Evolutionary conservation across 2,113 vertebrate genomes (phyloP).

Genomic region (Nycticebus coucang): DNA sequence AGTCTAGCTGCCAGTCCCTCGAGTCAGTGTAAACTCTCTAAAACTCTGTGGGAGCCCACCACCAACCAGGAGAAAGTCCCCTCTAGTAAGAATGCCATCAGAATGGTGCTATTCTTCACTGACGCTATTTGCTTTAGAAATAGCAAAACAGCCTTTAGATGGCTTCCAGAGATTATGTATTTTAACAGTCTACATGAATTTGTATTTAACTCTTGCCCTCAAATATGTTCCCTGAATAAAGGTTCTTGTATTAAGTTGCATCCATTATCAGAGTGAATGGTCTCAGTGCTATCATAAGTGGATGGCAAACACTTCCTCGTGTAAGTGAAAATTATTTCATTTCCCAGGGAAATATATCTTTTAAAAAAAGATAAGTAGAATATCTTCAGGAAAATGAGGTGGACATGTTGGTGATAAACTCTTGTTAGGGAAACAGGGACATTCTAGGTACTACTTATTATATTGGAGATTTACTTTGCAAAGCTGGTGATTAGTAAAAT

Average conservation of each 20-base stretch:
- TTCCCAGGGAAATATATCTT: background rate
- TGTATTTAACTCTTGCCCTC: background rate
- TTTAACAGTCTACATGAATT: background rate
- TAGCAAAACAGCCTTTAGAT: background rate
- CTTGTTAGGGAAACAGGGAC: background rate
- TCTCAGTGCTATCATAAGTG: background rate
- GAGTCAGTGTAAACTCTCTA: background rate
- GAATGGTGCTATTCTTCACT: fast-evolving
- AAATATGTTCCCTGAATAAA: background rate
- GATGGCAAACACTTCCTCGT: background rate
- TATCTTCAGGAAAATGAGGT: background rate
- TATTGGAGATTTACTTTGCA: background rate
- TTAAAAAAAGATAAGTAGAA: background rate
- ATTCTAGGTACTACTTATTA: background rate
- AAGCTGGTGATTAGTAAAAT: background rate
- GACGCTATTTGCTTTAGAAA: background rate
- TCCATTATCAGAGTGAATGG: background rate
- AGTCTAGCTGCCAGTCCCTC: background rate
- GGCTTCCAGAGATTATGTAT: background rate
- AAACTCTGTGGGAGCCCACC: background rate
- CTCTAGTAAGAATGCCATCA: background rate
- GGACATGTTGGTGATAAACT: background rate
- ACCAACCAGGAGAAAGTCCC: no score
- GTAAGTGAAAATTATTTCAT: constrained; percentile 15
- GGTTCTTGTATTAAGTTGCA: background rate